Evolutionary conservation across 2,797 vertebrate genomes (phyloP), one percentile per base, ranked within the genome.

Genomic region (Glyptemys insculpta): DNA sequence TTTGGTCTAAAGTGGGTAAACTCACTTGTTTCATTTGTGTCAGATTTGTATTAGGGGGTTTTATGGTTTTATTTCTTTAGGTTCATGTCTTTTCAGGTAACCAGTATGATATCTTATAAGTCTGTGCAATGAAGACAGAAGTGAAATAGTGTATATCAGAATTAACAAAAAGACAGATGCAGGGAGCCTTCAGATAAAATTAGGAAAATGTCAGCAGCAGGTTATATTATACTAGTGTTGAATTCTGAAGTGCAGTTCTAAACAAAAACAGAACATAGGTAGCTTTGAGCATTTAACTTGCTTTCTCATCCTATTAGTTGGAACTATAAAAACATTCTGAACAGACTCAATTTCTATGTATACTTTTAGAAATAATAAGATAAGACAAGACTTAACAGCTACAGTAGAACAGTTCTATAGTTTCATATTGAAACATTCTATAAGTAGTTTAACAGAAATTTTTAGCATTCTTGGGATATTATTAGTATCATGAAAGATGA

Each of bases 1-100:
- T 97, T 97, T 97, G 90, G 96, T 96, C 95, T 97, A 87, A 96
- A 94, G 88, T 62, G 94, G 97, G 81, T 92, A 96, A 96, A 91
- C 88, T 97, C 68, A 72, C 56, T 88, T 95, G 90, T 90, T 97
- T 97, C 85, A 91, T 79, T 94, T 68, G 59, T 80, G 76, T 90
- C 90, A 91, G 92, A 94, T 90, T 1, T 62, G 82, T 74, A 95
- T 83, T 72, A 74, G 49, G 85, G 82, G 37, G 93, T 96, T 89
- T 93, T 57, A 89, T 49, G 52, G 91, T 78, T 96, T 94, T 31
- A 85, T 21, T 82, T 81, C 91, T 92, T 93, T 19, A 86, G 91
- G 65, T 94, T 95, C 62, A 81, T 8, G 31, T 79, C 82, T 90
- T 96, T 87, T 81, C 88, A 94, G 85, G 56, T 88, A 96, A 97